Percentiles rank a stretch among this genome's conserved stretches.
Evolutionary conservation across 2,113 vertebrate genomes (phyloP).

Genomic region (Calidris pugnax): DNA sequence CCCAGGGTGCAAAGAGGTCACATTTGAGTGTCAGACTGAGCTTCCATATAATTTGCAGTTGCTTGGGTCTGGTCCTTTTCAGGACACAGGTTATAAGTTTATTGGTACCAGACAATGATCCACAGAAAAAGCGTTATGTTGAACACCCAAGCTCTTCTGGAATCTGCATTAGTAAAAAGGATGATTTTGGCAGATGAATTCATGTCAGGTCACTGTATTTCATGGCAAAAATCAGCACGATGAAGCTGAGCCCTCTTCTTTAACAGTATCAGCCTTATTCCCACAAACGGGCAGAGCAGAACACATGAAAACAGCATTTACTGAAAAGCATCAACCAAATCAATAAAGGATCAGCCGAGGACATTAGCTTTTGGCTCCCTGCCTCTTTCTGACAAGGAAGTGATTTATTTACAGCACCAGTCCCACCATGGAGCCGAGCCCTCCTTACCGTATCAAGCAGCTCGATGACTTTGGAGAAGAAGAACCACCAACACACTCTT

Average conservation of each 20-base stretch:
- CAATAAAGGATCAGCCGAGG: neutral
- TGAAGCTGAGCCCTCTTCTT: neutral
- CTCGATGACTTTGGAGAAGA: constrained; percentile 80
- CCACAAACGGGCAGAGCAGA: neutral
- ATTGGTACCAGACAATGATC: neutral
- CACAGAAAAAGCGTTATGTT: neutral
- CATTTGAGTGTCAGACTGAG: neutral
- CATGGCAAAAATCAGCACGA: accelerated
- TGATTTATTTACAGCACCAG: neutral
- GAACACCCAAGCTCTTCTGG: neutral
- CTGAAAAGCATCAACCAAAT: neutral
- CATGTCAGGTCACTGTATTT: neutral
- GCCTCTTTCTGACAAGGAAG: neutral
- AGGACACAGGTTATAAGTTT: neutral
- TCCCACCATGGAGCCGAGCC: neutral
- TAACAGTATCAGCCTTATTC: neutral
- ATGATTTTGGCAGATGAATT: neutral
- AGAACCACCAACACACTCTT: constrained; percentile 80
- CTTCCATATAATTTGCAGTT: neutral
- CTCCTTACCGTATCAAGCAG: constrained; percentile 72
- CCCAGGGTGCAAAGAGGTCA: neutral
- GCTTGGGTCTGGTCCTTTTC: neutral
- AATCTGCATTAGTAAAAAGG: neutral
- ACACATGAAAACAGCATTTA: neutral
- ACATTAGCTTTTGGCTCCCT: neutral